Evolutionary conservation across 1,140 invertebrate genomes (phyloP), one percentile per base, ranked within the genome.

Genomic region (Drosophila nannoptera): DNA sequence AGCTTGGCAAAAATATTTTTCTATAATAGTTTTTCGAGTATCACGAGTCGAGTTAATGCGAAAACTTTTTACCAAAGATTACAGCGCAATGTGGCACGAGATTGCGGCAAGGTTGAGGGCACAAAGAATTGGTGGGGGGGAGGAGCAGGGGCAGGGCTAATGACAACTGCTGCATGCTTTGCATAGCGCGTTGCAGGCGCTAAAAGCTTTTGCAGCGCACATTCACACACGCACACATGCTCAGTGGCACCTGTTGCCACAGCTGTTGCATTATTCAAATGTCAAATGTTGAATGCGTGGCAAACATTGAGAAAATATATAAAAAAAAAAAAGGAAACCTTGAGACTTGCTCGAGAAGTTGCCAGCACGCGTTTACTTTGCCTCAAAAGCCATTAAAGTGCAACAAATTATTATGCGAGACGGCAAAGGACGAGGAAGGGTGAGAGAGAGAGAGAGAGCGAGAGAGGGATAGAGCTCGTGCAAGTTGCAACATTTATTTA

Each of bases 1-100:
- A 69, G 76, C 64, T 60, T 16, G 70, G 63, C 43, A 69, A 73
- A 84, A 83, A 84, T 84, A 83, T 83, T 83, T 80, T 83, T 84
- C 80, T 83, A 83, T 84, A 83, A 84, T 84, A 83, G 80, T 84
- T 84, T 82, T 84, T 78, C 69, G 76, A 83, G 80, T 84, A 84
- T 83, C 73, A 78, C 78, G 68, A 68, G 72, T 56, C 76, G 59
- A 84, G 64, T 71, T 83, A 83, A 84, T 83, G 80, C 80, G 76
- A 84, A 83, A 83, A 84, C 65, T 83, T 83, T 84, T 54, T 58
- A 59, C 43, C 73, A 66, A 83, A 74, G 80, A 84, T 76, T 78
- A 72, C 80, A 73, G 65, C 61, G 63, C 56, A 68, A 66, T 69
- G 62, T 58, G 59, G 66, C 42, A 48, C 31, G 42, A 33, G 48